Conservation (phyloP, 1,140 invertebrate species). For the Drosophila lacertosa region DNA sequence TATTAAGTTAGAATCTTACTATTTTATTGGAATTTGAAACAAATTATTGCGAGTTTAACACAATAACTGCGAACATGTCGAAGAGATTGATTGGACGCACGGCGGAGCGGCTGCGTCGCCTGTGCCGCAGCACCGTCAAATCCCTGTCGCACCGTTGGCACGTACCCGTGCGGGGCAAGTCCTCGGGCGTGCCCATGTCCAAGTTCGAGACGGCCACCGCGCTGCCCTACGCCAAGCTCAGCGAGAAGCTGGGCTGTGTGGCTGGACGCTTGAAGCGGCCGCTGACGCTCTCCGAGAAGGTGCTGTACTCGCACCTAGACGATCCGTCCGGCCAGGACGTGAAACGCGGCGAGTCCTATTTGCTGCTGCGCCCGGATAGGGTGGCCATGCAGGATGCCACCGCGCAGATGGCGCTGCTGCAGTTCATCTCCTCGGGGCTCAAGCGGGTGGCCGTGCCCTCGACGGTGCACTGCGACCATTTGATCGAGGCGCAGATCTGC, state of each 20-base stretch:
- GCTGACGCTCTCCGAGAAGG: slow-evolving; percentile 98
- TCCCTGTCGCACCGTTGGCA: slow-evolving; percentile 44
- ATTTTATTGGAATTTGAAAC: no score
- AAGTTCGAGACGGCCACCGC: slow-evolving; percentile 90
- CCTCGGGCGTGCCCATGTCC: slow-evolving; percentile 92
- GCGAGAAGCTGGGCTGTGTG: slow-evolving; percentile 91
- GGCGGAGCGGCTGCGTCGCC: neutral
- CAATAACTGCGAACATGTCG: no score
- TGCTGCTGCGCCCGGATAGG: slow-evolving; percentile 96
- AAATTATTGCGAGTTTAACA: no score
- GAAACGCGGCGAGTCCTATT: slow-evolving; percentile 94
- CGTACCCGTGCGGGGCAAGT: slow-evolving; percentile 22
- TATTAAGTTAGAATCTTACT: no score
- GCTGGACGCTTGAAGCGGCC: slow-evolving; percentile 95
- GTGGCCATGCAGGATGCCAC: slow-evolving; percentile 99
- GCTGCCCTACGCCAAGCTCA: slow-evolving; percentile 95
- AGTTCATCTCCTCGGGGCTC: slow-evolving; percentile 99
- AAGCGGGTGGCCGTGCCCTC: slow-evolving; percentile 97
- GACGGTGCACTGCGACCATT: slow-evolving; percentile 99
- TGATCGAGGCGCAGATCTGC: slow-evolving; percentile 98
- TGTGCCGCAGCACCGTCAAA: slow-evolving; percentile 23
- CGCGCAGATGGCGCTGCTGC: slow-evolving; percentile 99
- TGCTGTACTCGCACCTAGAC: slow-evolving; percentile 99
- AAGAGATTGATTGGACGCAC: slow-evolving; percentile 1
- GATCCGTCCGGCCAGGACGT: slow-evolving; percentile 93